These are phyloP conservation scores for Athalia rosae DNA, from an alignment of 2,888 invertebrate genomes.

Conservation along the genomic window DNA sequence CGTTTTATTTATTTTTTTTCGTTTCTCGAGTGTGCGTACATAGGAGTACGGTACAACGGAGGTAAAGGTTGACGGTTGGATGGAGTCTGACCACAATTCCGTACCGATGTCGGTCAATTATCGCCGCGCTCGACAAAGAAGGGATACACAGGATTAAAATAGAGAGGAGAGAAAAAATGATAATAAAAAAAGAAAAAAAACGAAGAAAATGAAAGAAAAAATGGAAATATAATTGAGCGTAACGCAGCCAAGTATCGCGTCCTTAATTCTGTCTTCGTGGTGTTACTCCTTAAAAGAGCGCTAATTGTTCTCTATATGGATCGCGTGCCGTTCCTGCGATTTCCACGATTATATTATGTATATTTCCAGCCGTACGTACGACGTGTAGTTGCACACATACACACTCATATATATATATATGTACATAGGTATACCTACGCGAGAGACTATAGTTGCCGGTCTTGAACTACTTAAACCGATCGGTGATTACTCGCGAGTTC, in stretches of 20 bases:
- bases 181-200: slow-evolving; percentile 7
- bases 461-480: slow-evolving; percentile 41
- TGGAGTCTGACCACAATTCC: background rate
- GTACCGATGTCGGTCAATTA: slow-evolving; percentile 25
- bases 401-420: slow-evolving; percentile 5
- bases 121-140: slow-evolving; percentile 1
- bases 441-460: slow-evolving; percentile 17
- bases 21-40: background rate
- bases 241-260: slow-evolving; percentile 33
- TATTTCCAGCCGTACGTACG: no score
- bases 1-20: no score
- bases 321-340: slow-evolving; percentile 42
- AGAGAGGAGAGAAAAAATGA: slow-evolving; percentile 19
- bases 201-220: slow-evolving; percentile 9
- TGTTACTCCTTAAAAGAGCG: slow-evolving; percentile 34
- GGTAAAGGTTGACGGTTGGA: slow-evolving; percentile 10
- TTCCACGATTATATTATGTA: slow-evolving; percentile 38
- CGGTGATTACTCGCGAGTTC: slow-evolving; percentile 39
- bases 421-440: slow-evolving; percentile 15
- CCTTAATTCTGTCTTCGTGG: slow-evolving; percentile 34
- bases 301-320: slow-evolving; percentile 33
- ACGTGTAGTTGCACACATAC: no score
- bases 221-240: slow-evolving; percentile 37
- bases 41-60: background rate
- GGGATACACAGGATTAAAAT: background rate